phyloP scores from a whole-genome alignment of 2,888 invertebrate genomes.

The Xylophagus ater region DNA sequence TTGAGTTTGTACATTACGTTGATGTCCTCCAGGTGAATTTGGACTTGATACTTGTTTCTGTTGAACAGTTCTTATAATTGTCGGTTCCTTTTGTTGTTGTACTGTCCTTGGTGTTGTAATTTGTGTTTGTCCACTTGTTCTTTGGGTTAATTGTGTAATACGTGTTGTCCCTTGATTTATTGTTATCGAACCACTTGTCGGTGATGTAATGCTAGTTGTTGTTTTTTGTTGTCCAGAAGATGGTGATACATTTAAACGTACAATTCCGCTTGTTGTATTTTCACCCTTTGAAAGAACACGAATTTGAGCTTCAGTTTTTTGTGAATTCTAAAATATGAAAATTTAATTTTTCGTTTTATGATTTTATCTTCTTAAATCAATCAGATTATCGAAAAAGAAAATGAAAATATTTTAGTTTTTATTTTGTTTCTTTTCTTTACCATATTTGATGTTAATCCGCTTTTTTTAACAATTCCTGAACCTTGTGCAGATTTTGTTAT shows the following conservation, averaged over 20 bases:
- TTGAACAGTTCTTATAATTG: conserved; percentile 18
- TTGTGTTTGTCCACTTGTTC: conserved; percentile 15
- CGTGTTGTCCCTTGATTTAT: conserved; percentile 1
- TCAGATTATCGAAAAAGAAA: background rate
- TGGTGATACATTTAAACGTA: conserved; percentile 24
- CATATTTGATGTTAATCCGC: conserved; percentile 20
- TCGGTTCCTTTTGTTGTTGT: conserved; percentile 16
- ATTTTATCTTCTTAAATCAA: background rate
- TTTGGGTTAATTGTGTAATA: conserved; percentile 9
- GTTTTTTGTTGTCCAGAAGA: background rate
- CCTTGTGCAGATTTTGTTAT: conserved; percentile 31
- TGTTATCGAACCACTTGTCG: conserved; percentile 1
- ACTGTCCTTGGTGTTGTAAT: conserved; percentile 17
- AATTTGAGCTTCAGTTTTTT: conserved; percentile 33
- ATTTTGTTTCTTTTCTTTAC: background rate
- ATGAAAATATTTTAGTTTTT: conserved; percentile 4
- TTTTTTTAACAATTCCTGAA: conserved; percentile 35
- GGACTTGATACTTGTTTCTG: conserved; percentile 18
- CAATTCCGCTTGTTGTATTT: conserved; percentile 31
- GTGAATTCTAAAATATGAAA: conserved; percentile 26
- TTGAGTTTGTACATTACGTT: conserved; percentile 21
- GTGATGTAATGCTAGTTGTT: conserved; percentile 3
- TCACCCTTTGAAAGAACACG: conserved; percentile 36
- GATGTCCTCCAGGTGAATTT: conserved; percentile 16
- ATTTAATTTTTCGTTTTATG: conserved; percentile 10